These are phyloP conservation scores for Apamea sordens DNA, from an alignment of 2,888 invertebrate genomes.

Conservation along the genomic window DNA sequence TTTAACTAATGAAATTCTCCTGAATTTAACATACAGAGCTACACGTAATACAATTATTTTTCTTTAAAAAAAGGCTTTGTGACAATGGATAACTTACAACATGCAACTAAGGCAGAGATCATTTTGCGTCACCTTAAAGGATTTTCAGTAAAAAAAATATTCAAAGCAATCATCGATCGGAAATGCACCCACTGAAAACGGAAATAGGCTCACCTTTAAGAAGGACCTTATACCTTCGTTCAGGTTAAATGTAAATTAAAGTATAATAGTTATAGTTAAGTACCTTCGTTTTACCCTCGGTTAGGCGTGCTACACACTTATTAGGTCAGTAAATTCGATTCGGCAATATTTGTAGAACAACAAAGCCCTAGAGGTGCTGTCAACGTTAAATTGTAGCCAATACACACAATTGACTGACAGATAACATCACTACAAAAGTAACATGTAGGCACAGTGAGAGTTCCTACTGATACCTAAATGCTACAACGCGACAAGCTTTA, in stretches of 20 bases:
- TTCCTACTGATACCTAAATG: neutral
- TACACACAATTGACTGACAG: neutral
- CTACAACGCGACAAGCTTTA: neutral
- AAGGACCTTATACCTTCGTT: neutral
- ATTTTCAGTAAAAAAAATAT: neutral
- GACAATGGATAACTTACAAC: neutral
- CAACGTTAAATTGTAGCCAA: neutral
- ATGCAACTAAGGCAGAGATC: neutral
- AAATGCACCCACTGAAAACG: neutral
- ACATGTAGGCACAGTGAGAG: neutral
- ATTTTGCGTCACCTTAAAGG: neutral
- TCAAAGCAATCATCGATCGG: constrained; percentile 17
- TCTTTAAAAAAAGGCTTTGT: neutral
- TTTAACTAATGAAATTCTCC: neutral
- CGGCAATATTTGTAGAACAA: neutral
- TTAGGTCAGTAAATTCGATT: neutral
- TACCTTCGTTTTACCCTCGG: neutral
- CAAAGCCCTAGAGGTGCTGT: neutral
- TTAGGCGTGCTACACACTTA: neutral
- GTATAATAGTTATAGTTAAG: neutral
- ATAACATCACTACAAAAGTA: neutral
- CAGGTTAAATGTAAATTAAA: neutral
- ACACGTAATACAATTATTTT: neutral
- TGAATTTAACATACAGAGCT: neutral
- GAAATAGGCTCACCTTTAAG: neutral